Evolutionary conservation across 92 coral and sea anemone genomes (phyloP).

Genomic region (Siderastrea radians): DNA sequence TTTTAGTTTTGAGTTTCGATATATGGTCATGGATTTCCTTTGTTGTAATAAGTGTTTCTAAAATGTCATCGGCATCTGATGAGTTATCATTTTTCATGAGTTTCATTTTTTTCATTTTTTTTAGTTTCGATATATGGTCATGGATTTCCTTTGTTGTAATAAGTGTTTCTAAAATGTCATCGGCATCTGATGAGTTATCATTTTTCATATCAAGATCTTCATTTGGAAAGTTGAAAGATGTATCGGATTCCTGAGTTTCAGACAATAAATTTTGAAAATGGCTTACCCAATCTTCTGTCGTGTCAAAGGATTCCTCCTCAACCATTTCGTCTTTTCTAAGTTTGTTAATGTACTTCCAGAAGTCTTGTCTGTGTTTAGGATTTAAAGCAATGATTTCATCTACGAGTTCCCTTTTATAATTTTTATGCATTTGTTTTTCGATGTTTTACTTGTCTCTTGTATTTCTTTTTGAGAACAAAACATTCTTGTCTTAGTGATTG

Average conservation of each 20-base stretch:
- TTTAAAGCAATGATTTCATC: neutral
- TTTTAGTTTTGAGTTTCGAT: neutral
- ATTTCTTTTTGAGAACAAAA: neutral
- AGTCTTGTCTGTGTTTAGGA: neutral
- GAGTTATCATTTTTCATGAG: no score
- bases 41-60: no score
- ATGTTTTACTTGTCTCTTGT: neutral
- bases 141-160: no score
- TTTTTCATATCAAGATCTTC: no score
- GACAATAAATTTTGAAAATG: no score
- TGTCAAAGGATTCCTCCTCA: neutral
- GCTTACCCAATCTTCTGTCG: no score
- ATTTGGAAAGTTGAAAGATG: no score
- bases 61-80: neutral
- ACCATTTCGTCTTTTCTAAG: neutral
- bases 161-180: neutral
- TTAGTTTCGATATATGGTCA: no score
- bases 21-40: no score
- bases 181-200: neutral
- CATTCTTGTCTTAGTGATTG: neutral
- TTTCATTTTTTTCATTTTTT: no score
- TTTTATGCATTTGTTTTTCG: neutral
- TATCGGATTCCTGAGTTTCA: no score
- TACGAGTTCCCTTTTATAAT: neutral
- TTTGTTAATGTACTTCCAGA: neutral